A percentile compares a stretch with the other conserved stretches of the same genome.
Evolutionary conservation across 2,797 vertebrate species (phyloP).

Genomic region (Protosalanx chinensis): DNA sequence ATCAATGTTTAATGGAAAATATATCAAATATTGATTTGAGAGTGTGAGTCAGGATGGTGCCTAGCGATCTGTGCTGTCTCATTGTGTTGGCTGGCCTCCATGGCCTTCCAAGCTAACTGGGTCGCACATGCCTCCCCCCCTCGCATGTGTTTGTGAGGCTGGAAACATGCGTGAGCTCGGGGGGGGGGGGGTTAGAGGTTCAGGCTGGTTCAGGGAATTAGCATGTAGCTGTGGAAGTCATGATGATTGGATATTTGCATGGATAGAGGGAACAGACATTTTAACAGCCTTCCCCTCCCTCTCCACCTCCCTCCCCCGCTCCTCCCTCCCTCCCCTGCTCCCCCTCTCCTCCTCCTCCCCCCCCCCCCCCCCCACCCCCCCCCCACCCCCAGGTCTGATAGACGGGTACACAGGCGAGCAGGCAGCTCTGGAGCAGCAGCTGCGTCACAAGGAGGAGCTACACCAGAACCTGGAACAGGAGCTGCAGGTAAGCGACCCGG

Average conservation of each 20-base stretch:
- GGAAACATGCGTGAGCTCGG: background rate
- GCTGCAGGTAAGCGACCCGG: slow-evolving; percentile 70
- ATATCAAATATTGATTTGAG: too few species aligned
- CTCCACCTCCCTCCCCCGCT: background rate
- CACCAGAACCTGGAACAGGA: slow-evolving; percentile 88
- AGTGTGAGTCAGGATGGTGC: slow-evolving; percentile 40
- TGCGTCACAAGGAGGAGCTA: slow-evolving; percentile 83
- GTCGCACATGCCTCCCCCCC: slow-evolving; percentile 48
- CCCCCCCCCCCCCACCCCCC: background rate
- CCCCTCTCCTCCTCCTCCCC: background rate
- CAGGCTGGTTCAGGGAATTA: background rate
- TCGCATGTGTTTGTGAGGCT: slow-evolving; percentile 19
- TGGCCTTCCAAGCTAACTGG: slow-evolving; percentile 56
- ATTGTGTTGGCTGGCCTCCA: slow-evolving; percentile 50
- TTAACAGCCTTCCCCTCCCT: background rate
- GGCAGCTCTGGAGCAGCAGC: slow-evolving; percentile 81
- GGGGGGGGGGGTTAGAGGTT: background rate
- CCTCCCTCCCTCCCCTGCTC: background rate
- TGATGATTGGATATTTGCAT: background rate
- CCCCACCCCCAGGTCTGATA: slow-evolving; percentile 77
- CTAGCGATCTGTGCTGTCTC: slow-evolving; percentile 64
- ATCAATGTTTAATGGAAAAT: too few species aligned
- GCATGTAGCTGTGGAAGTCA: background rate
- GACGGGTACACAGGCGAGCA: slow-evolving; percentile 93
- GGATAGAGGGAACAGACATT: too few species aligned